phyloP scores from a whole-genome alignment of 2,888 invertebrate species.

The Exocentrus adspersus region DNA sequence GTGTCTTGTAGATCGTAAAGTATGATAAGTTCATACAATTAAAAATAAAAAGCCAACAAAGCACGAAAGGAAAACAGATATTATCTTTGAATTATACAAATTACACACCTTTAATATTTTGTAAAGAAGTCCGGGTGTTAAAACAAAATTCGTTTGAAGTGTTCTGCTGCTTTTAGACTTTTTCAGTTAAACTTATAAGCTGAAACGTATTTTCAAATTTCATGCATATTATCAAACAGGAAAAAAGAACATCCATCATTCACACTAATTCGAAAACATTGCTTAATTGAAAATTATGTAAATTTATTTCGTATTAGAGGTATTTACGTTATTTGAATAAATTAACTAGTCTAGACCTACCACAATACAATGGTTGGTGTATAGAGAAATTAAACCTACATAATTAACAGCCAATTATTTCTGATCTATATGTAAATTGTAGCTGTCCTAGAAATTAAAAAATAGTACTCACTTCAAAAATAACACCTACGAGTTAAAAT shows the following conservation, averaged over 20 bases:
- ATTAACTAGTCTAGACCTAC: background rate
- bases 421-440: no score
- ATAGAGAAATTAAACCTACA: no score
- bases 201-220: slow-evolving; percentile 9
- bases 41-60: slow-evolving; percentile 18
- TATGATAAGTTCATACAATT: background rate
- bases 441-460: no score
- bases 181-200: background rate
- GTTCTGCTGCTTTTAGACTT: background rate
- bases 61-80: slow-evolving; percentile 18
- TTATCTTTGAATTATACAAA: slow-evolving; percentile 20
- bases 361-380: background rate
- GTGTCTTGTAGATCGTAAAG: background rate
- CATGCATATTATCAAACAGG: slow-evolving; percentile 10
- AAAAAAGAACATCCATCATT: slow-evolving; percentile 23
- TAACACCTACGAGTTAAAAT: no score
- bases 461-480: no score
- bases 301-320: background rate
- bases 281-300: slow-evolving; percentile 19
- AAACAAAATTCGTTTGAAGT: background rate
- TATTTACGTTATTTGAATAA: background rate
- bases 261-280: background rate
- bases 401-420: no score
- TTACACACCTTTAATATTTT: background rate
- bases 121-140: background rate